These are phyloP conservation scores for Corythaeola cristata DNA, from an alignment of 2,113 vertebrate species.

Conservation along the genomic window DNA sequence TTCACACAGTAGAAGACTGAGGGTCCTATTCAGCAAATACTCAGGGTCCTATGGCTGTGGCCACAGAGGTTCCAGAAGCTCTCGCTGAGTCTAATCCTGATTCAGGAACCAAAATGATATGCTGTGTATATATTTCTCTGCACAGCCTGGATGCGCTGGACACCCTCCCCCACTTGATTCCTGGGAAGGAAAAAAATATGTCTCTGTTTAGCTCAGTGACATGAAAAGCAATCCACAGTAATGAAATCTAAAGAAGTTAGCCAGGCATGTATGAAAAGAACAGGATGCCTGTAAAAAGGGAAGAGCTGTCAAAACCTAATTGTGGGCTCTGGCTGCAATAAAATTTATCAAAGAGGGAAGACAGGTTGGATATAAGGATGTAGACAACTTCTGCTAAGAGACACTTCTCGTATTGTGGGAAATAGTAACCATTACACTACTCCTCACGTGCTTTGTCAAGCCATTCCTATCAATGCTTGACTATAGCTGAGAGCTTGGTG, in stretches of 20 bases:
- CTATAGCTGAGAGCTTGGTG: not conserved
- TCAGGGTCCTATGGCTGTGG: constrained; percentile 58
- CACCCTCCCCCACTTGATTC: constrained; percentile 65
- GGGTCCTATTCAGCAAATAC: constrained; percentile 69
- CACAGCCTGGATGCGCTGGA: constrained; percentile 52
- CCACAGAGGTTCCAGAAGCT: constrained; percentile 66
- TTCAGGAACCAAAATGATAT: constrained; percentile 72
- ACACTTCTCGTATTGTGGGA: not conserved
- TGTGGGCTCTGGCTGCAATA: constrained; percentile 57
- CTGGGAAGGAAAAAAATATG: constrained; percentile 51
- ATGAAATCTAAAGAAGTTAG: constrained; percentile 56
- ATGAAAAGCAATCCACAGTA: constrained; percentile 23
- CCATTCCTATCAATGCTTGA: not conserved
- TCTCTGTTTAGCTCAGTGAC: constrained; percentile 35
- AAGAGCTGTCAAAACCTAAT: constrained; percentile 64
- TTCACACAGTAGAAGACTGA: constrained; percentile 64
- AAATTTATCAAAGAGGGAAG: constrained; percentile 42
- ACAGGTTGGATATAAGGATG: not conserved
- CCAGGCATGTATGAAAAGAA: constrained; percentile 62
- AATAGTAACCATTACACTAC: not conserved
- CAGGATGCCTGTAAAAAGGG: constrained; percentile 58
- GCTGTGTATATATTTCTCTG: constrained; percentile 68
- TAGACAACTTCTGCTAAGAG: constrained; percentile 9
- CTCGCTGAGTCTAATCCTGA: constrained; percentile 63
- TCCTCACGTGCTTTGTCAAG: not conserved